A percentile compares a stretch with the other conserved stretches of the same genome.
Conservation (phyloP, 2,888 invertebrate genomes). For the Itoplectis maculator region DNA sequence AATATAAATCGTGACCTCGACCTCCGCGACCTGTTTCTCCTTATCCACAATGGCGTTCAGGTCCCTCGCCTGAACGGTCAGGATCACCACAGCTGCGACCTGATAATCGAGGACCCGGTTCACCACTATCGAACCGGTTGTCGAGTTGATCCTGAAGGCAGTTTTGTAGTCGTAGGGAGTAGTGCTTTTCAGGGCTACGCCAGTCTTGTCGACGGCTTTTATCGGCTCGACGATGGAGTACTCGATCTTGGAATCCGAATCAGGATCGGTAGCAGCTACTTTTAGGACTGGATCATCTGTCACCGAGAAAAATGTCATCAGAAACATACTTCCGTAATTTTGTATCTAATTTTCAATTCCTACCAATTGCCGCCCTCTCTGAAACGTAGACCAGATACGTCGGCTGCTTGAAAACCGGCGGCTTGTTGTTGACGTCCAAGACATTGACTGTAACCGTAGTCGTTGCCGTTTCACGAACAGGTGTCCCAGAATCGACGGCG, state of each 20-base stretch:
- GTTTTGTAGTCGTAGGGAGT: conserved; percentile 88
- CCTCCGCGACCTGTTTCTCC: conserved; percentile 88
- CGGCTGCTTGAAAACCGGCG: conserved; percentile 89
- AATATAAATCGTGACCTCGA: conserved; percentile 91
- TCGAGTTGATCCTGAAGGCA: conserved; percentile 89
- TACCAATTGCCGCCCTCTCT: conserved; percentile 88
- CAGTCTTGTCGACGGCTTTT: conserved; percentile 91
- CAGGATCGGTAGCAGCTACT: conserved; percentile 90
- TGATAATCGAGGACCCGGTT: conserved; percentile 90
- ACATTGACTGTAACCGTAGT: conserved; percentile 90
- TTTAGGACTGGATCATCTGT: conserved; percentile 87
- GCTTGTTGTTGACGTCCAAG: conserved; percentile 92
- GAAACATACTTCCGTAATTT: not conserved
- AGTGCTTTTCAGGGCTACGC: conserved; percentile 88
- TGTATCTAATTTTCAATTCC: conserved; percentile 22
- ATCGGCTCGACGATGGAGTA: conserved; percentile 90
- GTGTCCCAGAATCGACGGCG: conserved; percentile 91
- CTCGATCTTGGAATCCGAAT: conserved; percentile 88
- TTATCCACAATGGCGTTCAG: conserved; percentile 89
- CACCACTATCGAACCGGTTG: conserved; percentile 89
- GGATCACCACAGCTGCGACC: conserved; percentile 90
- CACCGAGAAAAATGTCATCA: conserved; percentile 32
- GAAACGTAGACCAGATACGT: conserved; percentile 90
- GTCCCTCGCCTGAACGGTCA: conserved; percentile 90
- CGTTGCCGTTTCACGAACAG: conserved; percentile 92